Evolutionary conservation across 2,797 vertebrate genomes (phyloP).

Genomic region (Microctenopoma stevenorrisi): DNA sequence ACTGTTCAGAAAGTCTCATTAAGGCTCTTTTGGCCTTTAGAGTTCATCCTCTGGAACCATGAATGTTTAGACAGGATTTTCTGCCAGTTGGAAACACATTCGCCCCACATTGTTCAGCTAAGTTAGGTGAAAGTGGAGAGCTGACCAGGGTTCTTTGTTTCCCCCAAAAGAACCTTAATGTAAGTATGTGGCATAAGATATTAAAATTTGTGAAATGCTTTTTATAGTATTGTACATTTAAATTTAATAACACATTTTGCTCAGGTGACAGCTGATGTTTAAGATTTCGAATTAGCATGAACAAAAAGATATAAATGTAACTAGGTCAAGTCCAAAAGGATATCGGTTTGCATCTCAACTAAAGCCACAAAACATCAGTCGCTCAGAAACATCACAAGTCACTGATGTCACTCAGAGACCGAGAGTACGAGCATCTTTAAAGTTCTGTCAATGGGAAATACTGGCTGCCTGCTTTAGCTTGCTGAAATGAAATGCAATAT

Average conservation of each 20-base stretch:
- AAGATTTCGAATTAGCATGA: neutral
- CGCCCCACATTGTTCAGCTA: too few relatives aligned
- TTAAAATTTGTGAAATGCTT: too few relatives aligned
- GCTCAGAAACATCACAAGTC: slow-evolving; percentile 22
- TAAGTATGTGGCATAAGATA: too few relatives aligned
- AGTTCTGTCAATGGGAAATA: slow-evolving; percentile 35
- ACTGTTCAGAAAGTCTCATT: neutral
- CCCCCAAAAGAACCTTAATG: too few relatives aligned
- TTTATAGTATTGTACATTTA: too few relatives aligned
- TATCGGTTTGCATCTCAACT: slow-evolving; percentile 23
- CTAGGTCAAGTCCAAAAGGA: slow-evolving; percentile 45
- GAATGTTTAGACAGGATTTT: too few relatives aligned
- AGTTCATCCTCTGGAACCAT: too few relatives aligned
- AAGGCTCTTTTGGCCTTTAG: too few relatives aligned
- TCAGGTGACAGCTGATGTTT: neutral
- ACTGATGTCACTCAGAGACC: slow-evolving; percentile 18
- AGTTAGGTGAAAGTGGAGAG: too few relatives aligned
- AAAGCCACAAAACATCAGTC: slow-evolving; percentile 27
- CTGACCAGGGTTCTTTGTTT: too few relatives aligned
- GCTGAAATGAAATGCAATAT: neutral
- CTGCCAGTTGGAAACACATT: too few relatives aligned
- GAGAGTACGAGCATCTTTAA: slow-evolving; percentile 19
- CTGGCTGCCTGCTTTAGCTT: slow-evolving; percentile 2
- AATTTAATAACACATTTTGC: too few relatives aligned
- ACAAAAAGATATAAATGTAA: slow-evolving; percentile 15